Percentiles rank a stretch among this genome's conserved stretches.
phyloP scores from a whole-genome alignment of 2,797 vertebrate genomes.

The Crenichthys baileyi region DNA sequence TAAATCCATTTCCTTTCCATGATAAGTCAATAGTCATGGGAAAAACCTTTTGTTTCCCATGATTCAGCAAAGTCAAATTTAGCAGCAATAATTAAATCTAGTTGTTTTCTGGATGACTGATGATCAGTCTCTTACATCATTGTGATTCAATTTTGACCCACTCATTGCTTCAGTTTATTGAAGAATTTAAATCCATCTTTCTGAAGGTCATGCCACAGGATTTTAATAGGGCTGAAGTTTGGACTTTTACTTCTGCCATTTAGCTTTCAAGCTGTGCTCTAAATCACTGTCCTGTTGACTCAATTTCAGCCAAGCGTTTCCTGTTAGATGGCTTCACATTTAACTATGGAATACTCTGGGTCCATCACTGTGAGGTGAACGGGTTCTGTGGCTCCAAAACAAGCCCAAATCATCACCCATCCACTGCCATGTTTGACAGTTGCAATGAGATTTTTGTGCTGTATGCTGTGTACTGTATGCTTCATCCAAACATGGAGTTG shows the following conservation, averaged over 20 bases:
- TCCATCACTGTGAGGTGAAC: background rate
- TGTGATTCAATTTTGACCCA: background rate
- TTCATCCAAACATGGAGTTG: background rate
- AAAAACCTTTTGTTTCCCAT: background rate
- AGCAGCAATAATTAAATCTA: background rate
- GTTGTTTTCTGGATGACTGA: background rate
- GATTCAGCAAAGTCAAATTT: background rate
- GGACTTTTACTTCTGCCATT: too few relatives aligned
- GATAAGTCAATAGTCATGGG: background rate
- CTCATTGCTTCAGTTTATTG: background rate
- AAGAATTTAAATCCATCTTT: too few relatives aligned
- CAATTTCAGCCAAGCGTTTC: too few relatives aligned
- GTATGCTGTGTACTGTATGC: background rate
- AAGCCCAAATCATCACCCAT: background rate
- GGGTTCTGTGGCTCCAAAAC: background rate
- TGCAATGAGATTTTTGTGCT: background rate
- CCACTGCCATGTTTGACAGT: background rate
- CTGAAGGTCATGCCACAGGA: background rate
- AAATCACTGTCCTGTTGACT: too few relatives aligned
- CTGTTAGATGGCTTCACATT: too few relatives aligned
- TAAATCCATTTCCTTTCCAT: background rate
- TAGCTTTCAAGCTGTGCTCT: too few relatives aligned
- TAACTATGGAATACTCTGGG: background rate
- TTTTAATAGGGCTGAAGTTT: background rate
- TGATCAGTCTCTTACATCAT: background rate